Evolutionary conservation across 1,140 invertebrate species (phyloP), one percentile per base, ranked within the genome.

Genomic region (Ridgeia piscesae): DNA sequence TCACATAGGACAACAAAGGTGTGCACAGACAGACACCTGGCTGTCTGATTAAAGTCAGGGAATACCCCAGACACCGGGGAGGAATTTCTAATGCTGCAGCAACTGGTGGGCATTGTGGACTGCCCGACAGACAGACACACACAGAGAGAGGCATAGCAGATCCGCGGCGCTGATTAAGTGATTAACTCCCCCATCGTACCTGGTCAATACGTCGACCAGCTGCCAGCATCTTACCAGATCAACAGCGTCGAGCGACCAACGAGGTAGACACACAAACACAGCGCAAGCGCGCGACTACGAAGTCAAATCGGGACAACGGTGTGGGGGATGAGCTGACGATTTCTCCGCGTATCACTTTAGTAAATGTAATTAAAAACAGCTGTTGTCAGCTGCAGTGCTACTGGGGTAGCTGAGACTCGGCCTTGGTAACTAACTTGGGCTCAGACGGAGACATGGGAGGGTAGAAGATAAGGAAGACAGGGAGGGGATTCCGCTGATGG

Each of bases 291-390:
- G 58, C 48, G 21, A 21, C 21, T 50, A 31, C 27, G 6, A 21
- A 77, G 58, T 77, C 58, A 77, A 17, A 77, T 21, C 11, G 58
- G 58, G 58, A 77, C 58, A 77, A 2, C 17, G 58, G 58, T 31
- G 14, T 77, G 17, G 6, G 27, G 58, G 58, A 77, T 77, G 58
- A 77, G 58, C 58, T 2, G 27, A 31, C 4, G 58, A 77, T 77
- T 77, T 77, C 0, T 4, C 17, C 58, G 58, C 27, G 27, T 17
- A 77, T 77, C 0, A 21, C 58, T 77, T 77, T 77, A 77, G 58
- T 77, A 77, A 77, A 77, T 77, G 17, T 77, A 77, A 77, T 77
- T 77, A 77, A 77, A 77, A 77, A 77, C 58, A 77, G 58, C 58
- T 31, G 58, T 2, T 21, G 58, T 77, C 58, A 77, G 58, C 58